Evolutionary conservation across 1,140 invertebrate genomes (phyloP).

Genomic region (Eupristina koningsbergeri): DNA sequence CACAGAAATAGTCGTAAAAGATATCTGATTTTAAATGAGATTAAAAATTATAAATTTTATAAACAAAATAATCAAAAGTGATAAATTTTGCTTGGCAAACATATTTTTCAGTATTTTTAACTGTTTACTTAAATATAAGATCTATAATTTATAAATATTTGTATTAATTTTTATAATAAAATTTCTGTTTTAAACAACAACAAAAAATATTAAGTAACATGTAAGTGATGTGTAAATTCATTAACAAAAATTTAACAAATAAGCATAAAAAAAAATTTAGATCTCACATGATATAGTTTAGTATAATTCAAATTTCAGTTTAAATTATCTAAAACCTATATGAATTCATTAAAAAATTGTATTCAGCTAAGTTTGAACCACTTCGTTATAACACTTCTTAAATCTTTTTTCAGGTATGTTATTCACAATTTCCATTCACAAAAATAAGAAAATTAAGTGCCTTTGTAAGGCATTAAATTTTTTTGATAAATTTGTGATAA

Average conservation of each 20-base stretch:
- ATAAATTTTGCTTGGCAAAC: conserved; percentile 21
- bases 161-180: conserved; percentile 30
- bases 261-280: conserved; percentile 10
- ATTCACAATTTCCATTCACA: conserved; percentile 38
- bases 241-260: conserved; percentile 40
- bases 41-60: conserved; percentile 7
- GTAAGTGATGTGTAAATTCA: conserved; percentile 27
- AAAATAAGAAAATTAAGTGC: conserved; percentile 38
- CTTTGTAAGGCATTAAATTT: conserved; percentile 34
- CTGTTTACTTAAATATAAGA: not conserved
- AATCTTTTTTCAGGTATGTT: conserved; percentile 30
- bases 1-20: conserved; percentile 10
- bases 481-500: conserved; percentile 23
- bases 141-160: conserved; percentile 29
- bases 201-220: conserved; percentile 41
- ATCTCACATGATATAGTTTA: conserved; percentile 31
- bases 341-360: conserved; percentile 23
- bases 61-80: conserved; percentile 13
- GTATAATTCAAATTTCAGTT: conserved; percentile 26
- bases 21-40: not conserved
- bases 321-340: conserved; percentile 18
- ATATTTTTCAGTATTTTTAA: conserved; percentile 7
- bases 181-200: conserved; percentile 33
- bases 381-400: conserved; percentile 17
- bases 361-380: conserved; percentile 9